These are phyloP conservation scores for Cristatella mucedo DNA, from an alignment of 2,888 invertebrate species.

Conservation along the genomic window DNA sequence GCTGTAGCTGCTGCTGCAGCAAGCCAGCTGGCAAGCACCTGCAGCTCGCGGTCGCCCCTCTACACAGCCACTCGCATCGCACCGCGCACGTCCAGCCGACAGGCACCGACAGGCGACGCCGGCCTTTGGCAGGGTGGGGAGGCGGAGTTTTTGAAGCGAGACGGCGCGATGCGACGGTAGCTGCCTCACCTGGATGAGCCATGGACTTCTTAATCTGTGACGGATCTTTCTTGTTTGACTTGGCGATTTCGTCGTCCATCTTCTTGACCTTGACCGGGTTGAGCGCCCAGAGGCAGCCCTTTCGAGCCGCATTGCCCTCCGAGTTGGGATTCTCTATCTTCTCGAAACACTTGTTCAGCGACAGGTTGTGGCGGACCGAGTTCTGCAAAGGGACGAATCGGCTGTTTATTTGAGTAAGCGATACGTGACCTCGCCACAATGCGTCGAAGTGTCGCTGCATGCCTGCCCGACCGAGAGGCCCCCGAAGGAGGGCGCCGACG, in stretches of 20 bases:
- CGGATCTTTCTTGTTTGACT: constrained; percentile 91
- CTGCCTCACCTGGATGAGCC: constrained; percentile 73
- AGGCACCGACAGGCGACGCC: too few relatives aligned
- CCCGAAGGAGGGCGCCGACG: too few relatives aligned
- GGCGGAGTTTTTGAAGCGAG: too few relatives aligned
- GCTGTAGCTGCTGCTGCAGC: too few relatives aligned
- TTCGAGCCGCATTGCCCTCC: constrained; percentile 35
- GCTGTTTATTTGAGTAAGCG: neutral
- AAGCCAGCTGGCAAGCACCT: too few relatives aligned
- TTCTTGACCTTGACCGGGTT: constrained; percentile 83
- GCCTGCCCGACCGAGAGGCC: too few relatives aligned
- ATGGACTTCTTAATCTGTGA: constrained; percentile 77
- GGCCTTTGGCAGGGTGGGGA: too few relatives aligned
- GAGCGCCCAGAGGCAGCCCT: constrained; percentile 77
- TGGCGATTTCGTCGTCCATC: constrained; percentile 94
- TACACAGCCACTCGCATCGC: too few relatives aligned
- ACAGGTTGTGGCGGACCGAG: constrained; percentile 89
- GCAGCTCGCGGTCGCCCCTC: too few relatives aligned
- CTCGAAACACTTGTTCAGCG: constrained; percentile 92
- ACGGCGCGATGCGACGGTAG: too few relatives aligned
- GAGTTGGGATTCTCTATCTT: constrained; percentile 76
- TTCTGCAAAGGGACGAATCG: constrained; percentile 45
- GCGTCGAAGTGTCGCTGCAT: too few relatives aligned
- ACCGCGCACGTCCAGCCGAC: too few relatives aligned
- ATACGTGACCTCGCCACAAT: neutral